Conservation (phyloP, 2,113 vertebrate genomes). For the Aegithalos caudatus region DNA sequence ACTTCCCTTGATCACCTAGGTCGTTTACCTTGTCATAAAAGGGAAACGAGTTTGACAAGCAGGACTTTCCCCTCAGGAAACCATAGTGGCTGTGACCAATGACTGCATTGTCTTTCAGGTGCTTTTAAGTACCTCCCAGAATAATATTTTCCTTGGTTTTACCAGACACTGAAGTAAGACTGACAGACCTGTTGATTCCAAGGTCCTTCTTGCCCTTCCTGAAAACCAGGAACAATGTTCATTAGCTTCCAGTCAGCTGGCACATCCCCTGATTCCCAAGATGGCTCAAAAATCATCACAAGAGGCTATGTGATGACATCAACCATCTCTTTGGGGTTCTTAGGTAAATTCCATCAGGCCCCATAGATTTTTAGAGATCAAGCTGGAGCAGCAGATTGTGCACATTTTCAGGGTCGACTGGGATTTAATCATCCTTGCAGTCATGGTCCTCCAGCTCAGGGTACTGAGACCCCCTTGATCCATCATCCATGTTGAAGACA, state of each 20-base stretch:
- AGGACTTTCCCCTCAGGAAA: not conserved
- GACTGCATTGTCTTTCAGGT: not conserved
- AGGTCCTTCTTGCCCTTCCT: not conserved
- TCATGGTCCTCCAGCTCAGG: not conserved
- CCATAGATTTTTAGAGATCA: not conserved
- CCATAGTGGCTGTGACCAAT: not conserved
- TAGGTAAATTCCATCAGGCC: not conserved
- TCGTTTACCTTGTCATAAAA: not conserved
- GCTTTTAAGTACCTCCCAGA: not conserved
- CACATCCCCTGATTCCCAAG: rapidly evolving
- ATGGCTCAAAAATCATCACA: not conserved
- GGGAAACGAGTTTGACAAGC: not conserved
- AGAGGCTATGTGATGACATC: not conserved
- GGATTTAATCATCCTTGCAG: not conserved
- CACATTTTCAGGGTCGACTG: not conserved
- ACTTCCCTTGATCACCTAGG: not conserved
- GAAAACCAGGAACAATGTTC: rapidly evolving
- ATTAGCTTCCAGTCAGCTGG: not conserved
- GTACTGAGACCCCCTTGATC: not conserved
- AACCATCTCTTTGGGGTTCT: not conserved
- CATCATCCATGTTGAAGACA: not conserved
- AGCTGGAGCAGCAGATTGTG: not conserved
- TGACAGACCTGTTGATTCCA: rapidly evolving
- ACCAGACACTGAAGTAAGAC: not conserved
- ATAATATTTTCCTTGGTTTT: not conserved